These are phyloP conservation scores for Cheilosia grossa DNA, from an alignment of 2,888 invertebrate species.

Conservation along the genomic window DNA sequence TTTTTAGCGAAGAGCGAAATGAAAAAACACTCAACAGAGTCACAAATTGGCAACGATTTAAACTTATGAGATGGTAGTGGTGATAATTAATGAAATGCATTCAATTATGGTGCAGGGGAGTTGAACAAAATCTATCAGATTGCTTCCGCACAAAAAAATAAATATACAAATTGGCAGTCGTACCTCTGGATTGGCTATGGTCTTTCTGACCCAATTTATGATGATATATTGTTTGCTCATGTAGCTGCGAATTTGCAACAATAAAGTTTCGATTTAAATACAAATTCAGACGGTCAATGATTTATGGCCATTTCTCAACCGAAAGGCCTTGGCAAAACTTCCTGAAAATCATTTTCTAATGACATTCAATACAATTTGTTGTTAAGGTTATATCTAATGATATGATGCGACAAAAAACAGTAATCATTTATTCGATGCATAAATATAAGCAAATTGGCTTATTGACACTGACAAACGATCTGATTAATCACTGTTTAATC, in stretches of 20 bases:
- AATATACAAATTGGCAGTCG: background rate
- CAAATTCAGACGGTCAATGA: background rate
- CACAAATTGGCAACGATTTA: slow-evolving; percentile 3
- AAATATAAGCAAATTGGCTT: slow-evolving; percentile 31
- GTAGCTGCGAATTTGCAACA: too few species aligned
- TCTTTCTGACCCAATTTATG: too few species aligned
- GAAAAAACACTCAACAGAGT: too few species aligned
- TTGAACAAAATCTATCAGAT: background rate
- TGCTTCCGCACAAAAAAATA: slow-evolving; percentile 1
- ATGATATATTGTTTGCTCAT: too few species aligned
- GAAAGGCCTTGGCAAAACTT: slow-evolving; percentile 14
- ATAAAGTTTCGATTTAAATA: too few species aligned
- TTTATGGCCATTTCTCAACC: background rate
- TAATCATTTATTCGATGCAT: slow-evolving; percentile 21
- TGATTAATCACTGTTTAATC: slow-evolving; percentile 18
- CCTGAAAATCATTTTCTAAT: slow-evolving; percentile 9
- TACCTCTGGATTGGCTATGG: background rate
- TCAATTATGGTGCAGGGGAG: slow-evolving; percentile 3
- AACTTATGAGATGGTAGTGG: slow-evolving; percentile 8
- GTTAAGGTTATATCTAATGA: slow-evolving; percentile 14
- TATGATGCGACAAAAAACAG: background rate
- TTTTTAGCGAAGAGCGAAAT: background rate
- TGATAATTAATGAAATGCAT: slow-evolving; percentile 4
- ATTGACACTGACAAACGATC: slow-evolving; percentile 36
- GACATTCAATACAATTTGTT: slow-evolving; percentile 13